phyloP scores from a whole-genome alignment of 2,797 vertebrate species.

The Scolopax rusticola region DNA sequence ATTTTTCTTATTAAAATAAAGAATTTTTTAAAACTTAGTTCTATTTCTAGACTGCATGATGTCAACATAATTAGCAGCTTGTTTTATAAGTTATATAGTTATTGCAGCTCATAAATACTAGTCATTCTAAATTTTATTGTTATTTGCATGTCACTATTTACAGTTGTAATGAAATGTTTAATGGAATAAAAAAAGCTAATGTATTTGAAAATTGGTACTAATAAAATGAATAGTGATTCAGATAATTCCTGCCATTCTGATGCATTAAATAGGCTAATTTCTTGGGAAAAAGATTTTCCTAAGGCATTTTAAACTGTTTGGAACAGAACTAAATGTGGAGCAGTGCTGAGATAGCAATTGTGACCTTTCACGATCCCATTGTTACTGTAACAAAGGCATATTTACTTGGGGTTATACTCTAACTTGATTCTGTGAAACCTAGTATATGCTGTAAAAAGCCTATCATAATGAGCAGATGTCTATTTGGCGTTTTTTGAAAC shows the following conservation, averaged over 20 bases:
- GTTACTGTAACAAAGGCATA: background rate
- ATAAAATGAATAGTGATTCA: constrained; percentile 1
- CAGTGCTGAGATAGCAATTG: background rate
- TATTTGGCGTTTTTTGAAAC: background rate
- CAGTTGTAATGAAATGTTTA: constrained; percentile 30
- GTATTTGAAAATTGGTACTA: background rate
- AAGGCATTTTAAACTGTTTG: constrained; percentile 3
- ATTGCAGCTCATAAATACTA: background rate
- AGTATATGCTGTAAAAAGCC: background rate
- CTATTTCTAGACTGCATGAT: background rate
- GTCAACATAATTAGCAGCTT: background rate
- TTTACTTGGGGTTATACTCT: background rate
- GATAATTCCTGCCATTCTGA: background rate
- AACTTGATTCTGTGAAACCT: background rate
- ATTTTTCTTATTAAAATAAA: background rate
- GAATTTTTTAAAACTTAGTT: background rate
- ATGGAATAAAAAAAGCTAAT: background rate
- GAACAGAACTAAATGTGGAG: constrained; percentile 1
- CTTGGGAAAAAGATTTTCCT: background rate
- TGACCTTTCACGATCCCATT: background rate
- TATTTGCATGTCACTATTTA: constrained; percentile 3
- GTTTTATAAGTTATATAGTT: background rate
- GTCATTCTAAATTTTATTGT: background rate
- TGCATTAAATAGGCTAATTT: background rate
- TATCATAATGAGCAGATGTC: background rate